Conservation (phyloP, 2,113 vertebrate genomes). For the Motacilla tschutschensis region DNA sequence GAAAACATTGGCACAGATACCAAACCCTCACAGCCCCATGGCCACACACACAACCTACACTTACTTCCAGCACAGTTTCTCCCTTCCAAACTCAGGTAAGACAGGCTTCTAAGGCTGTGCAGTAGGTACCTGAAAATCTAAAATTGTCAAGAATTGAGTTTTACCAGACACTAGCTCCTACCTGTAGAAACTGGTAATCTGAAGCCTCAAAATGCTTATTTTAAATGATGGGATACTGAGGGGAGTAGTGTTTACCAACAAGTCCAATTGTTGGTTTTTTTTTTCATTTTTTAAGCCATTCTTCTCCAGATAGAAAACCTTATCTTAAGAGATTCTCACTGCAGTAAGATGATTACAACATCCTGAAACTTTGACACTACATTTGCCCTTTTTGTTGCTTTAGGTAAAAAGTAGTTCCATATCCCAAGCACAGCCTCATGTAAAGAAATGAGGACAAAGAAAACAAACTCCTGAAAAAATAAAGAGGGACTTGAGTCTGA, state of each 20-base stretch:
- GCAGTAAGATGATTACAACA: background rate
- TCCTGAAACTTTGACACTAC: background rate
- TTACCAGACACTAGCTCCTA: background rate
- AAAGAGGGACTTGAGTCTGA: background rate
- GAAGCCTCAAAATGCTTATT: background rate
- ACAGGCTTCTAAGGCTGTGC: background rate
- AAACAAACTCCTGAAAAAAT: background rate
- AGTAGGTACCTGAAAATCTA: background rate
- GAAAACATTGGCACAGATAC: background rate
- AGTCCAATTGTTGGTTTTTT: background rate
- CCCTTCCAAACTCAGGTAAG: background rate
- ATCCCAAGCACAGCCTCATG: background rate
- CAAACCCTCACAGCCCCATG: background rate
- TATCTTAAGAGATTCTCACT: background rate
- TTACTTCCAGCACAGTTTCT: background rate
- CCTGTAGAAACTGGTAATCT: background rate
- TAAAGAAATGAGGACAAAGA: background rate
- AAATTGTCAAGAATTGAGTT: background rate
- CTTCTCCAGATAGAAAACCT: background rate
- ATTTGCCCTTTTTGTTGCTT: background rate
- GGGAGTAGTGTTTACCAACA: background rate
- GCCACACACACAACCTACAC: background rate
- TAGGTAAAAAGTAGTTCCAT: background rate
- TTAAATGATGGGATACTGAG: rapidly evolving
- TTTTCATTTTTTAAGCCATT: background rate